Evolutionary conservation across 2,113 vertebrate species (phyloP).

Genomic region (Anthoscopus minutus): DNA sequence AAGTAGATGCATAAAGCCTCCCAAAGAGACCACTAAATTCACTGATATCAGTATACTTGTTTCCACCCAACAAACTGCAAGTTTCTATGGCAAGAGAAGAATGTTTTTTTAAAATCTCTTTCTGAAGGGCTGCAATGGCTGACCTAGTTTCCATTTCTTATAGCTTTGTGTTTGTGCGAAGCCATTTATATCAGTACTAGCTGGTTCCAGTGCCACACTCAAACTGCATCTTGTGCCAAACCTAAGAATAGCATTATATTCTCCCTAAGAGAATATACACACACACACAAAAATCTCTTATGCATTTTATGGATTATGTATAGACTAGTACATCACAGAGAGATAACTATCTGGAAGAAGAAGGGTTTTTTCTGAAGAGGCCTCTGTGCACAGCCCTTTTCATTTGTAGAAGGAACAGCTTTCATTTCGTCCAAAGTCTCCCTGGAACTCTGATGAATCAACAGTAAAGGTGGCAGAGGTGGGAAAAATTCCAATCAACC

Average conservation of each 20-base stretch:
- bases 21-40: background rate
- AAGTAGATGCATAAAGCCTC: background rate
- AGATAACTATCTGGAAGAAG: background rate
- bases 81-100: background rate
- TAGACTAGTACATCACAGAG: background rate
- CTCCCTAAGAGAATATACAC: background rate
- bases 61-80: background rate
- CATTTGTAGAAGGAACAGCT: background rate
- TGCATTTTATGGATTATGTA: background rate
- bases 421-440: background rate
- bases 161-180: background rate
- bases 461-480: fast-evolving
- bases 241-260: background rate
- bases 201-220: background rate
- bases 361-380: background rate
- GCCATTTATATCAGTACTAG: background rate
- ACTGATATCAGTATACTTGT: background rate
- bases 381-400: background rate
- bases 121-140: background rate
- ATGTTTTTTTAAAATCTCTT: background rate
- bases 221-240: background rate
- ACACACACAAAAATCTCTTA: background rate
- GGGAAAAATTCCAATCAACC: background rate
- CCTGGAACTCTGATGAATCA: background rate
- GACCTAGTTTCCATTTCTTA: background rate